phyloP scores from a whole-genome alignment of 2,888 invertebrate species.

The Pyralis farinalis region DNA sequence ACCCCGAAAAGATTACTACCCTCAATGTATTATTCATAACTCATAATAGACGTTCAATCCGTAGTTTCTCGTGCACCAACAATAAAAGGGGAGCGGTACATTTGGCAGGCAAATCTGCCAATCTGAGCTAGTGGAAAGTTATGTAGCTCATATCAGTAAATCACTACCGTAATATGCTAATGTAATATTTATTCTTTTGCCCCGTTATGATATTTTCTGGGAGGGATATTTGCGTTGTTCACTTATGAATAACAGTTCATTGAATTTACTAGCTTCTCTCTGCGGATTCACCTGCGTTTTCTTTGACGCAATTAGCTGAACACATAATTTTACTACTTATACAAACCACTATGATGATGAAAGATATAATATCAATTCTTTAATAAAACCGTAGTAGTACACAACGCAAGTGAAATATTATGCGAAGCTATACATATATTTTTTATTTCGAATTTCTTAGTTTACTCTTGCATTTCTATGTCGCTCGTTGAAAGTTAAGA shows the following conservation, averaged over 20 bases:
- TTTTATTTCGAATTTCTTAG: no score
- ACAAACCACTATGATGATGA: no score
- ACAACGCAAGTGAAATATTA: no score
- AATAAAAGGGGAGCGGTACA: not conserved
- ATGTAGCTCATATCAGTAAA: not conserved
- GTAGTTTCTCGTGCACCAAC: not conserved
- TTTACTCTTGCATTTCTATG: no score
- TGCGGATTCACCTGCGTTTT: no score
- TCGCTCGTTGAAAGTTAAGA: no score
- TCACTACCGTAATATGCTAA: not conserved
- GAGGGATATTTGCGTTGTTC: not conserved
- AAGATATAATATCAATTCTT: no score
- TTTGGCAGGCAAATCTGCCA: not conserved
- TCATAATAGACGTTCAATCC: not conserved
- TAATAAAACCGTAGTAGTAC: no score
- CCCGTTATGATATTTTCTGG: not conserved
- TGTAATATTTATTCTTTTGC: not conserved
- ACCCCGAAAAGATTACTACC: not conserved
- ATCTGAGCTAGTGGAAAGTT: not conserved
- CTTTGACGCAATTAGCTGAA: no score
- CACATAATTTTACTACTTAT: no score
- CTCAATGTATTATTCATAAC: conserved; percentile 8
- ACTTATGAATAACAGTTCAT: not conserved
- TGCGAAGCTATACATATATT: no score
- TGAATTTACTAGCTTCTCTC: no score